Evolutionary conservation across 2,113 vertebrate species (phyloP), one percentile per base, ranked within the genome.

Genomic region (Nerophis ophidion): DNA sequence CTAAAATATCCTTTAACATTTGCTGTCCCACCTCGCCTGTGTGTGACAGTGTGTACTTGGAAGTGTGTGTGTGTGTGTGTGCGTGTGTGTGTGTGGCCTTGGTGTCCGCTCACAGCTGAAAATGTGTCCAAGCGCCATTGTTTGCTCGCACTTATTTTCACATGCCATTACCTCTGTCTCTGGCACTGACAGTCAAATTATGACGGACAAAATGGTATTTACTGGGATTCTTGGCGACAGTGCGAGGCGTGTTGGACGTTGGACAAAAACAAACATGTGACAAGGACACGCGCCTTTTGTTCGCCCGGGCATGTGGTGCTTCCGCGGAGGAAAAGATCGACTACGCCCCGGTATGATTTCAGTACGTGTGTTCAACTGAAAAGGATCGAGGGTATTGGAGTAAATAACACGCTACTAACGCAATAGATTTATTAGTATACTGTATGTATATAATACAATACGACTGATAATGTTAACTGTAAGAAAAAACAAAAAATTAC

Each of bases 1-100:
- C 53, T 86, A 84, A 91, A 92, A 88, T 81, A 85, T 83, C 81
- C 75, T 82, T 75, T 81, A 65, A 74, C 80, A 80, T 76, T 56
- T 82, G 78, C 48, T 66, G 76, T 76, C 62, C 66, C 69, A 60
- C 68, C 76, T 63, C 77, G 80, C 63, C 76, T 81, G 77, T 75
- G 74, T 78, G 72, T 26, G 26, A 26, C 26, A 26, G 26, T 26
- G 26, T 26, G 26, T 26, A 26, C 26, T 26, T 26, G 26, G n/a
- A n/a, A n/a, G n/a, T 74, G 71, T 82, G 68, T 68, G 7, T 40
- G 38, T 40, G 38, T 40, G 38, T 40, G 38, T 40, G 38, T 40
- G 5, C 10, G 38, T 40, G 38, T 73, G 71, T 81, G 69, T 70
- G 58, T 59, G 17, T 65, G 64, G 68, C 66, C 66, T 69, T 58